Evolutionary conservation across 2,113 vertebrate genomes (phyloP), one percentile per base, ranked within the genome.

Genomic region (Lagopus muta): DNA sequence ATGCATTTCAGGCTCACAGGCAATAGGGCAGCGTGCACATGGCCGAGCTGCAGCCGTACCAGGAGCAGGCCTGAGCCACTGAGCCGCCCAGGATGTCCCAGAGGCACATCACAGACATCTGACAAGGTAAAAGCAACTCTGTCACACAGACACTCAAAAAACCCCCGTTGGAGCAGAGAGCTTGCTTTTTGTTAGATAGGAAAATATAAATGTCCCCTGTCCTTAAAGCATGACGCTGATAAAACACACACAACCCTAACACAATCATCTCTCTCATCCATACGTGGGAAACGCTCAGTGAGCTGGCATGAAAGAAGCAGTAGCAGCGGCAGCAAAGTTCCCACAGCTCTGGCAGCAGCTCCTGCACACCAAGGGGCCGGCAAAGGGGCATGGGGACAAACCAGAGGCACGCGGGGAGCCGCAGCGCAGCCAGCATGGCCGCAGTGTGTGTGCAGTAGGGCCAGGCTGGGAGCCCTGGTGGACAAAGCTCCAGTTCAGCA

Each of bases 1-100:
- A 36, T 88, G 21, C 86, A 92, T 62, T 89, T 83, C 77, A 86
- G 65, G 82, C 85, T 76, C 69, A 72, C 65, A 64, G 72, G 74
- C 80, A 73, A 20, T 3, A 65, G 86, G 70, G 80, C 70, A 80
- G 86, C 93, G 40, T 0, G 1, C 82, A 57, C 8, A 3, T 7
- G 50, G 64, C 62, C 22, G 15, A 57, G 75, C 48, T 52, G 36
- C 58, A 38, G 19, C 0, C 13, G 2, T 21, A 18, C 6, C 6
- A 0, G 74, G 52, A 69, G 1, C 40, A 15, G 1, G 54, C 25
- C 2, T 45, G 71, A 92, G 45, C 24, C 40, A 38, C 52, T 0
- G 0, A 75, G 55, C 80, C 52, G 28, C 67, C 64, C 1, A 40
- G 65, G 76, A 82, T 67, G 67, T 72, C 43, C 72, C 18, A 0